Evolutionary conservation across 1,140 invertebrate species (phyloP), one percentile per base, ranked within the genome.

Genomic region (Euglossa dilemma): DNA sequence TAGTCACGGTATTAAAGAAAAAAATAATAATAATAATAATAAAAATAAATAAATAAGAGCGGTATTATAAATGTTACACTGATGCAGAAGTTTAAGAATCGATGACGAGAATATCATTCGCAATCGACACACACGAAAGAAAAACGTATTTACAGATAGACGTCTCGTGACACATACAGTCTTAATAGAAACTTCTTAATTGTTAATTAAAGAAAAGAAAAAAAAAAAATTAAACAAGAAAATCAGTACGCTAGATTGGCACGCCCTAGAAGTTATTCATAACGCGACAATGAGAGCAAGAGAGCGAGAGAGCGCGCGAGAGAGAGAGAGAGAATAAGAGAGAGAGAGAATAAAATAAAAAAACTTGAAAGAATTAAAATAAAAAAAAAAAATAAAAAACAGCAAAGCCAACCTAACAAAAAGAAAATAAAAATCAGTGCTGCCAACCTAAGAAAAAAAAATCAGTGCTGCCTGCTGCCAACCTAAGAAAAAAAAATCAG

Each of bases 191-290:
- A 79, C 74, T 85, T 75, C 79, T 79, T 85, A 87, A 88, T 89
- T 59, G 78, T 83, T 43, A 81, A 87, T 81, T 76, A 80, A 91
- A 36, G 56, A 84, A 20, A 59, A 18, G n/a, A n/a, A 45, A 56
- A 54, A 28, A 56, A 25, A 18, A 43, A 20, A 11, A 56, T 57
- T 8, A 59, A 43, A 56, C 28, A n/a, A 54, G 83, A 90, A 85
- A 84, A 87, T 80, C 85, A 86, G 85, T 87, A 90, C 75, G 73
- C 73, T 88, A 89, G 86, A 89, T 92, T 78, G 89, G 86, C 90
- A 92, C 87, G 85, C 88, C 80, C 87, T 91, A 89, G 78, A 85
- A 84, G 50, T 82, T 59, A 87, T 73, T 75, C 71, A 71, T 50
- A 56, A 80, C 43, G 67, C 57, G 50, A 11, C 25, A 66, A n/a